Evolutionary conservation across 2,888 invertebrate species (phyloP).

Genomic region (Rhingia rostrata): DNA sequence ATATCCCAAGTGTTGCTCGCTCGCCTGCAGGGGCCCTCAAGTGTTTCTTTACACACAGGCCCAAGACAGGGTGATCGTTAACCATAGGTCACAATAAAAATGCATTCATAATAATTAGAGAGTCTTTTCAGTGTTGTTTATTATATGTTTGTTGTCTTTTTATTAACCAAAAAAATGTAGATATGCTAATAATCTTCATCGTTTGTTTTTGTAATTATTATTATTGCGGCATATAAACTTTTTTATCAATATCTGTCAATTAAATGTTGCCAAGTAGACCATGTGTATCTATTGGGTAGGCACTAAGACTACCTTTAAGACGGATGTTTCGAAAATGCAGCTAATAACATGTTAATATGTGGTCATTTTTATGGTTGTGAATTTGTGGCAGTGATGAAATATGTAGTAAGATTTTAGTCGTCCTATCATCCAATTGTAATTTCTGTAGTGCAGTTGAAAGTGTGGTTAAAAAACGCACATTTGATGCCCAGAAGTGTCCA

Average conservation of each 20-base stretch:
- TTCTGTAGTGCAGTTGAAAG: too few relatives aligned
- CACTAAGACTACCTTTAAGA: too few relatives aligned
- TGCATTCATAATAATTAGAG: neutral
- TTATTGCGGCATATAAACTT: conserved; percentile 1
- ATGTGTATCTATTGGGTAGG: too few relatives aligned
- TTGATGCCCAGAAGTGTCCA: too few relatives aligned
- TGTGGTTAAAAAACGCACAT: too few relatives aligned
- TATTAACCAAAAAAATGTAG: neutral
- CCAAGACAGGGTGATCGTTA: conserved; percentile 41
- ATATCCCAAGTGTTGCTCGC: conserved; percentile 58
- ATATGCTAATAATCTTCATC: neutral
- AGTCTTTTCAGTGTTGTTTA: neutral
- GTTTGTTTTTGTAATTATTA: neutral
- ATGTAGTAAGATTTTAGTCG: too few relatives aligned
- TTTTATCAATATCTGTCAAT: conserved; percentile 4
- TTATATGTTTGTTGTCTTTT: neutral
- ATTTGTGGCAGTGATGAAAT: too few relatives aligned
- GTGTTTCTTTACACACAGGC: conserved; percentile 43
- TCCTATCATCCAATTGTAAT: too few relatives aligned
- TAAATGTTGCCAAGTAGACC: neutral
- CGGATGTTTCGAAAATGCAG: too few relatives aligned
- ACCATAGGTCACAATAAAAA: conserved; percentile 1
- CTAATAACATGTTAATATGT: too few relatives aligned
- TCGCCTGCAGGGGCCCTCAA: conserved; percentile 37
- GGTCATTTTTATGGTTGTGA: too few relatives aligned